Evolutionary conservation across 2,113 vertebrate species (phyloP).

Genomic region (Paracanthobrama guichenoti): DNA sequence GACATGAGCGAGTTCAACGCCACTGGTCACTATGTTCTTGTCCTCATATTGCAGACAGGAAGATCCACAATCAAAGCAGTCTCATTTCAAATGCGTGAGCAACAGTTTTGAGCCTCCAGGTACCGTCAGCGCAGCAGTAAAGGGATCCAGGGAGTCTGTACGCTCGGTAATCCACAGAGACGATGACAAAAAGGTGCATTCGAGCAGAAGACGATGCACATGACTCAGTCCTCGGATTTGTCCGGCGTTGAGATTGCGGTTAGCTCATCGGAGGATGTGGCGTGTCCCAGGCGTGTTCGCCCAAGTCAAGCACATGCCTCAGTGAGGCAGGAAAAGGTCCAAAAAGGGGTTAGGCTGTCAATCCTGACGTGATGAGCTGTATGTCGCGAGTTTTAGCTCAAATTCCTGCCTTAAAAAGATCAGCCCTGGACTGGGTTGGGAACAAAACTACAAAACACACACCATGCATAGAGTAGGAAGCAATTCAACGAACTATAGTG

Average conservation of each 20-base stretch:
- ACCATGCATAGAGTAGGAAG: background rate
- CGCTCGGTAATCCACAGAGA: slow-evolving; percentile 18
- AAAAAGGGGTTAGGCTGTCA: background rate
- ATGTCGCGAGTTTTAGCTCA: background rate
- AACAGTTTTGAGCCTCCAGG: background rate
- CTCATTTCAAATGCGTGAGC: background rate
- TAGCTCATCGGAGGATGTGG: background rate
- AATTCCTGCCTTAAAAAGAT: background rate
- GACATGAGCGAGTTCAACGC: slow-evolving; percentile 64
- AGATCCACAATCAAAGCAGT: background rate
- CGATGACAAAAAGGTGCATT: background rate
- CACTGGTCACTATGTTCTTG: slow-evolving; percentile 48
- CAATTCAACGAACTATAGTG: background rate
- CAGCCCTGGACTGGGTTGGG: background rate
- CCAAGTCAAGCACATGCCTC: background rate
- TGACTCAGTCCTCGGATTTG: slow-evolving; percentile 30
- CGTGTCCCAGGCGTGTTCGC: background rate
- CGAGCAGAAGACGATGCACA: background rate
- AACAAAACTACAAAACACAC: background rate
- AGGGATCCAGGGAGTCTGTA: background rate
- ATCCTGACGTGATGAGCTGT: background rate
- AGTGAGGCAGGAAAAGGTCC: background rate
- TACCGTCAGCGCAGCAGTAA: background rate
- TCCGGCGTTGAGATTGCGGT: background rate
- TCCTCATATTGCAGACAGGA: background rate